A percentile compares a stretch with the other conserved stretches of the same genome.
Evolutionary conservation across 2,113 vertebrate genomes (phyloP).

Genomic region (Stigmatopora nigra): DNA sequence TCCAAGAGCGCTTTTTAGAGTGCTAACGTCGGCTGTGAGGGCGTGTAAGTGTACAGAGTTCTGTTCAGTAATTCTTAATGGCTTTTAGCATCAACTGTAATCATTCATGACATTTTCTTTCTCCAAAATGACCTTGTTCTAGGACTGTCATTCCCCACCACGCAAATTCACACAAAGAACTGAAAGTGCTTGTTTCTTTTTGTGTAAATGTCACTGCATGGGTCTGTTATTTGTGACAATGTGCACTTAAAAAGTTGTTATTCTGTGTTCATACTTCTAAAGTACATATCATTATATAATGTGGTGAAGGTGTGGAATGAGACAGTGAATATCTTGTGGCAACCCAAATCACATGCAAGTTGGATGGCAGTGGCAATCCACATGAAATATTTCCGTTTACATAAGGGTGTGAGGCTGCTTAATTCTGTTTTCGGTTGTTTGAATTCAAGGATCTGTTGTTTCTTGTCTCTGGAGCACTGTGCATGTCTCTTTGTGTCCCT

Average conservation of each 20-base stretch:
- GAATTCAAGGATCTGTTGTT: constrained; percentile 7
- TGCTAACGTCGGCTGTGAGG: constrained; percentile 25
- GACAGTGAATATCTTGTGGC: background rate
- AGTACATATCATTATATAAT: background rate
- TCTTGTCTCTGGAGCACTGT: constrained; percentile 2
- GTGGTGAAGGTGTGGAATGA: constrained; percentile 2
- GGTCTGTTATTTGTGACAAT: background rate
- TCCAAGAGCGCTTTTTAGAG: constrained; percentile 17
- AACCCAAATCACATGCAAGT: background rate
- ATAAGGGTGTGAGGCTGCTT: constrained; percentile 1
- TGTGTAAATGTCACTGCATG: background rate
- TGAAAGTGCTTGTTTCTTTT: background rate
- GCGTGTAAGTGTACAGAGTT: constrained; percentile 20
- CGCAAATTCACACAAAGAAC: constrained; percentile 13
- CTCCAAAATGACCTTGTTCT: constrained; percentile 46
- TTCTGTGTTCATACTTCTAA: background rate
- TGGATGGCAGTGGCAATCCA: constrained; percentile 8
- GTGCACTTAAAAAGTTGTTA: constrained; percentile 2
- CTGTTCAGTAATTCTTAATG: constrained; percentile 60
- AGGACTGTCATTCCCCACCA: constrained; percentile 15
- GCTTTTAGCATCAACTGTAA: constrained; percentile 58
- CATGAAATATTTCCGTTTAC: constrained; percentile 6
- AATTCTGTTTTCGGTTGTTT: constrained; percentile 11
- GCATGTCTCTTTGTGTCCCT: constrained; percentile 1
- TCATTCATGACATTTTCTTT: constrained; percentile 48